Percentiles rank a stretch among this genome's conserved stretches.
phyloP scores from a whole-genome alignment of 2,888 invertebrate genomes.

The Apamea sordens region DNA sequence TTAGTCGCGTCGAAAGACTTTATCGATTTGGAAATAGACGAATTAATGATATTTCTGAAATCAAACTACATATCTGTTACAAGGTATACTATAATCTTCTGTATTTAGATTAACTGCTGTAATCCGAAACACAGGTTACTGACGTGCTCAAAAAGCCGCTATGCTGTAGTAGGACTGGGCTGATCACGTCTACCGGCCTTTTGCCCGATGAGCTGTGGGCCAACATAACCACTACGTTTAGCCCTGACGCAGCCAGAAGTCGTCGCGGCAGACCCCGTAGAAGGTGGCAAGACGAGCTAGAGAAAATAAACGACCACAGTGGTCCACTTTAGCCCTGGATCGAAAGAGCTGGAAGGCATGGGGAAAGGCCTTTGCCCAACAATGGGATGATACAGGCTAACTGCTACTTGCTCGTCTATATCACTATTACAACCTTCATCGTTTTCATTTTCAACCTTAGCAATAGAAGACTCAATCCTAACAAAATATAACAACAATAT shows the following conservation, averaged over 20 bases:
- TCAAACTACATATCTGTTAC: constrained; percentile 94
- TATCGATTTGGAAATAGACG: constrained; percentile 91
- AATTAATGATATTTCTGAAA: constrained; percentile 92
- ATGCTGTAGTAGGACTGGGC: not conserved
- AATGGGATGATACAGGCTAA: not conserved
- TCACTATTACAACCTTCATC: not conserved
- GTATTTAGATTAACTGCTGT: not conserved
- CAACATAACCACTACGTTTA: not conserved
- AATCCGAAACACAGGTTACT: not conserved
- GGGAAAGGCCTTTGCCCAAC: not conserved
- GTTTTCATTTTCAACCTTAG: not conserved
- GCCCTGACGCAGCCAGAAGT: not conserved
- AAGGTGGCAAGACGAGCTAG: not conserved
- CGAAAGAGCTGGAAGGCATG: not conserved
- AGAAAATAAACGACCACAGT: not conserved
- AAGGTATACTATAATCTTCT: constrained; percentile 84
- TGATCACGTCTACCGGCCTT: not conserved
- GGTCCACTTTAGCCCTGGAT: not conserved
- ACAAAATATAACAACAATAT: not conserved
- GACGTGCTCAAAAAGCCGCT: not conserved
- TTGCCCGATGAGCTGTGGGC: too few species aligned
- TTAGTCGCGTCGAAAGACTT: constrained; percentile 94
- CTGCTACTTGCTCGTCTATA: not conserved
- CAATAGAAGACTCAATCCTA: not conserved
- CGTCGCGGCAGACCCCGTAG: not conserved